Conservation (phyloP, 1,140 invertebrate species). For the Zaprionus africanus region DNA sequence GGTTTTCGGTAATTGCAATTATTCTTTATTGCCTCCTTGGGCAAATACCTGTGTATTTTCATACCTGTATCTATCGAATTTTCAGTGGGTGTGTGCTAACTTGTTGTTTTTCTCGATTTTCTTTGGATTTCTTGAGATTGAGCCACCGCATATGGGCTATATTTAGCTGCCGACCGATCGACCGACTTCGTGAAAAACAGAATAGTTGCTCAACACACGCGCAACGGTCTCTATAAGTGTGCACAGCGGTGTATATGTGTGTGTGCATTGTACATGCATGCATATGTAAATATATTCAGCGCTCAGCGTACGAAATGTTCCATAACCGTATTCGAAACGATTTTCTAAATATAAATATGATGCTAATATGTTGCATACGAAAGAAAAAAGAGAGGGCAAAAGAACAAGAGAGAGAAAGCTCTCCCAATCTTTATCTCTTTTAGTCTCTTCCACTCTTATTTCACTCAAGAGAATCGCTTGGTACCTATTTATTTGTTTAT, state of each 20-base stretch:
- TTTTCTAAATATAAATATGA: conserved; percentile 83
- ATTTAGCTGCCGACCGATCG: conserved; percentile 62
- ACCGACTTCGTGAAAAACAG: conserved; percentile 57
- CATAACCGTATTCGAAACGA: conserved; percentile 69
- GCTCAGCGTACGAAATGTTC: conserved; percentile 66
- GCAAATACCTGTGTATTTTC: neutral
- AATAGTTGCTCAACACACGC: conserved; percentile 76
- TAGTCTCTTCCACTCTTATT: conserved; percentile 1
- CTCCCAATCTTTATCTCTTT: neutral
- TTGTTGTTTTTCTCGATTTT: conserved; percentile 21
- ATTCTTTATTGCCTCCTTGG: conserved; percentile 61
- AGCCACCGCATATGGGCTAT: conserved; percentile 67
- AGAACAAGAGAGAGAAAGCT: conserved; percentile 39
- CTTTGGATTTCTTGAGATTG: conserved; percentile 42
- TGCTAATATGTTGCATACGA: conserved; percentile 53
- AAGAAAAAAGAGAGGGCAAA: neutral
- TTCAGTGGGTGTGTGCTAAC: conserved; percentile 37
- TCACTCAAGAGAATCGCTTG: conserved; percentile 49
- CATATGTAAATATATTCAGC: conserved; percentile 27
- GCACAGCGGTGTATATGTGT: conserved; percentile 2
- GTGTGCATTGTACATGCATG: conserved; percentile 13
- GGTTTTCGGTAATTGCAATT: conserved; percentile 43
- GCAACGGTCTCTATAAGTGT: conserved; percentile 33
- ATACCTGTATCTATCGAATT: conserved; percentile 31
- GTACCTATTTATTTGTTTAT: conserved; percentile 20